phyloP scores from a whole-genome alignment of 2,113 vertebrate species.

The Leucosticte australis region DNA sequence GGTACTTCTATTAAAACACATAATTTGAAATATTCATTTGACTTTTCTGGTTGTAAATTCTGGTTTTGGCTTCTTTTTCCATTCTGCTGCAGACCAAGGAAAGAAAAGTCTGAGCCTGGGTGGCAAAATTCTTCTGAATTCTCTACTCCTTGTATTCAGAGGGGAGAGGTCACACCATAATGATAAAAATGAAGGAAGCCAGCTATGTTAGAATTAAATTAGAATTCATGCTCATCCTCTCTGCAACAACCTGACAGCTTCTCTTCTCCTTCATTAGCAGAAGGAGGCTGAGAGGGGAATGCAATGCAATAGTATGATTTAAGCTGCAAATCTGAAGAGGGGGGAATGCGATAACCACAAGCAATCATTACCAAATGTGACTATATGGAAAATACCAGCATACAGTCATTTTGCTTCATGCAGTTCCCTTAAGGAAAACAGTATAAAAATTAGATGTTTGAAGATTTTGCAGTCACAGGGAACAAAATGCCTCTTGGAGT shows the following conservation, averaged over 20 bases:
- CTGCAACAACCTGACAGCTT: neutral
- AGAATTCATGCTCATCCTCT: conserved; percentile 17
- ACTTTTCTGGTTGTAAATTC: neutral
- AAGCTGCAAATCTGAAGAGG: neutral
- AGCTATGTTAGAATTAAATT: neutral
- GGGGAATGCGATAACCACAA: neutral
- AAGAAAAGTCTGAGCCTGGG: neutral
- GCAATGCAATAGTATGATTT: neutral
- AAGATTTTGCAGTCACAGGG: neutral
- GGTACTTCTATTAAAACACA: neutral
- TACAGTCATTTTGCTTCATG: neutral
- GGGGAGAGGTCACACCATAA: neutral
- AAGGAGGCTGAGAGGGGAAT: neutral
- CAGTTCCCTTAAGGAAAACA: neutral
- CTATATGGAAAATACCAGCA: neutral
- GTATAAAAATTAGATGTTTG: neutral
- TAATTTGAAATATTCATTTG: neutral
- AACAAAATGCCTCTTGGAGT: neutral
- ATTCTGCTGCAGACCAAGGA: neutral
- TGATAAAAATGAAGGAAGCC: neutral
- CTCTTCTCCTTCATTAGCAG: conserved; percentile 33
- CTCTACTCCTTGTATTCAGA: neutral
- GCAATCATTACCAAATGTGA: neutral
- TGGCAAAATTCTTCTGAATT: neutral
- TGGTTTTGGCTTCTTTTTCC: neutral